A percentile compares a stretch with the other conserved stretches of the same genome.
phyloP scores from a whole-genome alignment of 2,888 invertebrate genomes.

The Taphrorychus bicolor region DNA sequence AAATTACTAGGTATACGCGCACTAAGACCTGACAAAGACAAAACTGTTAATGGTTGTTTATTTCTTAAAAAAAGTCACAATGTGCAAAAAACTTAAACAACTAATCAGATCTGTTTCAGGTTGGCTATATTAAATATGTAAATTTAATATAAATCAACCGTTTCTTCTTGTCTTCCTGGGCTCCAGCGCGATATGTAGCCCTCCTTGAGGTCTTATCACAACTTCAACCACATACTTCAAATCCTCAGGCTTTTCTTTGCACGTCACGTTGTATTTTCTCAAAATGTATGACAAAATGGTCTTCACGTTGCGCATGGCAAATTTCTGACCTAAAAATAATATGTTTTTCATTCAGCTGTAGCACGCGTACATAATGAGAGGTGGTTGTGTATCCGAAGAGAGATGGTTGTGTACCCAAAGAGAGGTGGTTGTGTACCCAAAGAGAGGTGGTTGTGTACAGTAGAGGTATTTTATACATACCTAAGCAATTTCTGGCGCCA shows the following conservation, averaged over 20 bases:
- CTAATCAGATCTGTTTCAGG: too few relatives aligned
- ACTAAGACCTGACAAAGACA: too few relatives aligned
- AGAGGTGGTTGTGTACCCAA: not conserved
- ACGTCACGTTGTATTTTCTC: slow-evolving; percentile 47
- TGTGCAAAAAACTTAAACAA: too few relatives aligned
- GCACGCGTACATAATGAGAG: too few relatives aligned
- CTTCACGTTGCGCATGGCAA: slow-evolving; percentile 49
- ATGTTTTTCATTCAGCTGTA: too few relatives aligned
- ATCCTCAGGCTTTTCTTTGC: slow-evolving; percentile 47
- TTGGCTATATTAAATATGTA: too few relatives aligned
- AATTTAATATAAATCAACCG: not conserved
- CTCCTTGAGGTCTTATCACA: slow-evolving; percentile 41
- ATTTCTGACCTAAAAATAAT: slow-evolving; percentile 51
- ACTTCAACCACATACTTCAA: slow-evolving; percentile 44
- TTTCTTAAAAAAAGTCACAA: too few relatives aligned
- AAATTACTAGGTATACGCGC: too few relatives aligned
- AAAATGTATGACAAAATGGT: slow-evolving; percentile 47
- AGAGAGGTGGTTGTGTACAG: not conserved
- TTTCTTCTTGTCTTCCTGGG: slow-evolving; percentile 16
- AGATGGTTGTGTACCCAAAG: not conserved
- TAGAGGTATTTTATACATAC: slow-evolving; percentile 41
- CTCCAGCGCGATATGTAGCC: slow-evolving; percentile 45
- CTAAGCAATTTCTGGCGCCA: slow-evolving; percentile 56
- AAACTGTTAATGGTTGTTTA: too few relatives aligned
- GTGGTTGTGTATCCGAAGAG: not conserved